Percentiles rank a stretch among this genome's conserved stretches.
These are phyloP conservation scores for Desoria tigrina DNA, from an alignment of 2,888 invertebrate species.

Conservation along the genomic window DNA sequence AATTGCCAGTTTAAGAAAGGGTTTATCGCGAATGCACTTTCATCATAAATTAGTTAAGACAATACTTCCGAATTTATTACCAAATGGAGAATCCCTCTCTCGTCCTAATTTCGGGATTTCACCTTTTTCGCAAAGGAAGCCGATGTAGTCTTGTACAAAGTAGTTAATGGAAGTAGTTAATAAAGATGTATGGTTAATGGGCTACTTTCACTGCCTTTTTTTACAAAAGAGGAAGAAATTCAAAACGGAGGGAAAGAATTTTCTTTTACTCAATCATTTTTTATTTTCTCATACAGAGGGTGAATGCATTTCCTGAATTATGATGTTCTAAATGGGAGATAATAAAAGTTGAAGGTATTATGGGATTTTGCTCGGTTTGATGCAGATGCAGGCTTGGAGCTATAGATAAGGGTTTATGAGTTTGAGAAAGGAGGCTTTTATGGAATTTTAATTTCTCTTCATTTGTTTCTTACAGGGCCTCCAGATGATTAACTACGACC, in stretches of 20 bases:
- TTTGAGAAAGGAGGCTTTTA: conserved; percentile 8
- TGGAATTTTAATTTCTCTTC: conserved; percentile 28
- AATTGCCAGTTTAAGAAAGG: too few relatives aligned
- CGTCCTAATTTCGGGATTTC: conserved; percentile 11
- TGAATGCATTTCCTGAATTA: conserved; percentile 7
- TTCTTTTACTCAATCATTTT: neutral
- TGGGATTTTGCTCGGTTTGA: too few relatives aligned
- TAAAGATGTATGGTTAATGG: conserved; percentile 40
- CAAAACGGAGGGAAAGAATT: neutral
- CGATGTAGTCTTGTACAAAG: neutral
- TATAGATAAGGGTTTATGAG: too few relatives aligned
- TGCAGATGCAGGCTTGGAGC: too few relatives aligned
- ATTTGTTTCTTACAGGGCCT: conserved; percentile 55
- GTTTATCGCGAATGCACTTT: conserved; percentile 7
- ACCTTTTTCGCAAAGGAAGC: neutral
- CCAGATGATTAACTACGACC: conserved; percentile 89
- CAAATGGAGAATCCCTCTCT: conserved; percentile 7
- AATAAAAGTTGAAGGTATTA: conserved; percentile 16
- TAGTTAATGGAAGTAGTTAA: conserved; percentile 22
- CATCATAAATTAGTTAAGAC: conserved; percentile 44
- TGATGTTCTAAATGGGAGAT: conserved; percentile 20
- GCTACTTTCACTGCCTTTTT: conserved; percentile 1
- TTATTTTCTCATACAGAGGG: too few relatives aligned
- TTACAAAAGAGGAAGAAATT: neutral
- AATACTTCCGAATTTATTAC: conserved; percentile 42